Evolutionary conservation across 2,797 vertebrate genomes (phyloP).

Genomic region (Eupleurogrammus muticus): DNA sequence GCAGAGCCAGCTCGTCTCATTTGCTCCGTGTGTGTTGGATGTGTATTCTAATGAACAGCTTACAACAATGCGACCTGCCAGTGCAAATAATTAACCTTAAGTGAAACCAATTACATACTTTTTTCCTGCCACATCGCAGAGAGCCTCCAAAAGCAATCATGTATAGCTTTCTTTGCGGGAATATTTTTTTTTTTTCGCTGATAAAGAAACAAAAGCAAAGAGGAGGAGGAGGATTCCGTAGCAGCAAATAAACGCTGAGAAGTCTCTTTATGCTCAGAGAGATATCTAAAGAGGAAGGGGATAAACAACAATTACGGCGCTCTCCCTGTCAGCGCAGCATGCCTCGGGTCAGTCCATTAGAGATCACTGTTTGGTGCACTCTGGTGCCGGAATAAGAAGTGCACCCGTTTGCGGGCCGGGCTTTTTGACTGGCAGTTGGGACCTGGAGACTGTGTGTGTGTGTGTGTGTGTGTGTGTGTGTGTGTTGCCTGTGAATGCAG

Average conservation of each 20-base stretch:
- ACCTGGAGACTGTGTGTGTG: constrained; percentile 83
- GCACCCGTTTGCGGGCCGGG: constrained; percentile 77
- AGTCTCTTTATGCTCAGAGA: constrained; percentile 79
- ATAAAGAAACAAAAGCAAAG: constrained; percentile 82
- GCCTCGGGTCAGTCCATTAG: constrained; percentile 85
- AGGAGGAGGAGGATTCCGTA: constrained; percentile 75
- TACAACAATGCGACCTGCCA: constrained; percentile 88
- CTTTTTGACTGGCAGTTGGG: constrained; percentile 88
- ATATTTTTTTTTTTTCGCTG: constrained; percentile 63
- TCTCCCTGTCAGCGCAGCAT: constrained; percentile 79
- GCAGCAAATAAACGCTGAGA: constrained; percentile 82
- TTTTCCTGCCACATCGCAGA: constrained; percentile 72
- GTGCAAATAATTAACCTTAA: constrained; percentile 89
- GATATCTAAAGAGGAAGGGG: constrained; percentile 78
- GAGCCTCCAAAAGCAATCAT: constrained; percentile 79
- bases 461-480: constrained; percentile 51
- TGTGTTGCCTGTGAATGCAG: constrained; percentile 78
- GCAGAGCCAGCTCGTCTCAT: constrained; percentile 80
- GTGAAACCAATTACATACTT: constrained; percentile 87
- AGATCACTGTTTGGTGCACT: constrained; percentile 83
- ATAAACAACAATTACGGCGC: constrained; percentile 85
- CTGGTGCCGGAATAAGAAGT: constrained; percentile 83
- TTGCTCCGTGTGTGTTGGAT: constrained; percentile 86
- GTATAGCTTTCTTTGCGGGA: constrained; percentile 76
- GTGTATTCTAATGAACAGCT: constrained; percentile 86